phyloP scores from a whole-genome alignment of 2,797 vertebrate species.

The Austrolebias charrua region DNA sequence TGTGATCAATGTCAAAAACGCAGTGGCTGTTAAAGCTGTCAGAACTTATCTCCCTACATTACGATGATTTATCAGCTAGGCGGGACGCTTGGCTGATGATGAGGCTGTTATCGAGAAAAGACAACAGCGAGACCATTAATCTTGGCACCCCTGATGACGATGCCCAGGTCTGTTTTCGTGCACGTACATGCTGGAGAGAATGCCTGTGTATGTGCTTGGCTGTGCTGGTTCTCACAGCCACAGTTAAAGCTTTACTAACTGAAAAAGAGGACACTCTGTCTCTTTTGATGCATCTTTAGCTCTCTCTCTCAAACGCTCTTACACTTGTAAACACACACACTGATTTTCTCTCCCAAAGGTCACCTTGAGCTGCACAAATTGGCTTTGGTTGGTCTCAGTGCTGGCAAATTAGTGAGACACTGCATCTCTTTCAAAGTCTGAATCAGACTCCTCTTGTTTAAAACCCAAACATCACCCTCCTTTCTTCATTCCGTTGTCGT shows the following conservation, averaged over 20 bases:
- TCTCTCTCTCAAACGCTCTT: slow-evolving; percentile 9
- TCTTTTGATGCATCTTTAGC: slow-evolving; percentile 18
- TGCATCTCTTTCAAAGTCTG: slow-evolving; percentile 60
- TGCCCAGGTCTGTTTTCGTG: slow-evolving; percentile 19
- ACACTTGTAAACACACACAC: slow-evolving; percentile 32
- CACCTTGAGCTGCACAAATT: slow-evolving; percentile 70
- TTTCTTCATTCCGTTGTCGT: slow-evolving; percentile 34
- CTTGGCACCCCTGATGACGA: slow-evolving; percentile 44
- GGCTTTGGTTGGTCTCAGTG: slow-evolving; percentile 58
- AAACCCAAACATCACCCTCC: slow-evolving; percentile 25
- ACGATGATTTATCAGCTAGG: slow-evolving; percentile 68
- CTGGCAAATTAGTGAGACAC: slow-evolving; percentile 60
- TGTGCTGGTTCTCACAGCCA: slow-evolving; percentile 49
- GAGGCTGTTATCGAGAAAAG: slow-evolving; percentile 65
- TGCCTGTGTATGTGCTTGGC: slow-evolving; percentile 11
- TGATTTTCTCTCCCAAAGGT: slow-evolving; percentile 55
- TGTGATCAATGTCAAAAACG: slow-evolving; percentile 36
- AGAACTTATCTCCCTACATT: slow-evolving; percentile 64
- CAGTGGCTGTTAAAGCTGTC: slow-evolving; percentile 45
- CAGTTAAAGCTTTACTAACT: slow-evolving; percentile 47
- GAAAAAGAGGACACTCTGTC: slow-evolving; percentile 9
- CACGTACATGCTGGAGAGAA: neutral
- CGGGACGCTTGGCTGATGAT: slow-evolving; percentile 55
- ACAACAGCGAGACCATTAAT: slow-evolving; percentile 66
- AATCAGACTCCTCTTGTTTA: slow-evolving; percentile 33